Evolutionary conservation across 2,113 vertebrate species (phyloP).

Genomic region (Tinamus guttatus): DNA sequence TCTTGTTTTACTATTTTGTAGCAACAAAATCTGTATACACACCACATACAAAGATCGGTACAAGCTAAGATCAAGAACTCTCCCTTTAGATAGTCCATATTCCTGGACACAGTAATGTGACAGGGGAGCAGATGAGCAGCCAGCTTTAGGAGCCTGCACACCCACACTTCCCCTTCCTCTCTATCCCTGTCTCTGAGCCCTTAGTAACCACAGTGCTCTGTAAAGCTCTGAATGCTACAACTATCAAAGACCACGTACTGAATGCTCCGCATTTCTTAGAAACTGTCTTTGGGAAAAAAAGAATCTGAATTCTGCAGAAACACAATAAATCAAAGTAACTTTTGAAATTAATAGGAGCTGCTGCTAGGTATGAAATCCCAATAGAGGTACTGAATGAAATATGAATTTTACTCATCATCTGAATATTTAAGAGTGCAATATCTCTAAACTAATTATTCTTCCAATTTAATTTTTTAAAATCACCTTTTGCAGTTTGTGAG

Average conservation of each 20-base stretch:
- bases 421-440: neutral
- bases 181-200: neutral
- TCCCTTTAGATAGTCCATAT: neutral
- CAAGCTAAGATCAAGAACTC: neutral
- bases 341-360: neutral
- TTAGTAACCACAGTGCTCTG: neutral
- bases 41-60: neutral
- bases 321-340: neutral
- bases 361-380: neutral
- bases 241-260: neutral
- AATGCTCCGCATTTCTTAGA: neutral
- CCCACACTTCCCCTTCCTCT: neutral
- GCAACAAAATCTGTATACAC: neutral
- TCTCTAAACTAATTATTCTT: neutral
- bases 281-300: neutral
- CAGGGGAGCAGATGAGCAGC: fast-evolving
- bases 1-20: neutral
- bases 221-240: neutral
- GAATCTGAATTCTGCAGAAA: neutral
- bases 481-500: neutral
- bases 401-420: too few relatives aligned
- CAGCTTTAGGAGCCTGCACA: neutral
- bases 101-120: fast-evolving
- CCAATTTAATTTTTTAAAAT: neutral
- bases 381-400: neutral